A percentile compares a stretch with the other conserved stretches of the same genome.
These are phyloP conservation scores for Neostethus bicornis DNA, from an alignment of 2,797 vertebrate species.

Conservation along the genomic window DNA sequence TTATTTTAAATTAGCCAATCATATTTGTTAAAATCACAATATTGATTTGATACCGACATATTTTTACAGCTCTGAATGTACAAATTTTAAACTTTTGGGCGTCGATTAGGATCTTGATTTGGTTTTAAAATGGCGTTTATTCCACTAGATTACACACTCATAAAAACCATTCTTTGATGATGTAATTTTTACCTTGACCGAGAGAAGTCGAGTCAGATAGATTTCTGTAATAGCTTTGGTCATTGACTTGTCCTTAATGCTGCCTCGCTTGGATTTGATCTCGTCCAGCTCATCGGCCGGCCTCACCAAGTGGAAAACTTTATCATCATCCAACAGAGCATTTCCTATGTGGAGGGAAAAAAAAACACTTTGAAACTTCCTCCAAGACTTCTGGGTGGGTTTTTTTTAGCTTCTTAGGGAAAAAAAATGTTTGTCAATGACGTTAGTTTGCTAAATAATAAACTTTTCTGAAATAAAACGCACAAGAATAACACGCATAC, in stretches of 20 bases:
- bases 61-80: no score
- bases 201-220: constrained; percentile 96
- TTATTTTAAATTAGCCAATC: not conserved
- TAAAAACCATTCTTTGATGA: constrained; percentile 15
- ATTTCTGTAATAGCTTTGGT: constrained; percentile 99
- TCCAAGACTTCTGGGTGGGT: constrained; percentile 3
- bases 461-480: constrained; percentile 50
- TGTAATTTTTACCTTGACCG: constrained; percentile 88
- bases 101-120: no score
- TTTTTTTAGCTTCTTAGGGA: constrained; percentile 30
- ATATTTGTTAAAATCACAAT: no score
- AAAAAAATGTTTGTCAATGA: constrained; percentile 34
- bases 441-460: constrained; percentile 49
- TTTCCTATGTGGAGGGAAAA: constrained; percentile 76
- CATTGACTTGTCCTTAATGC: constrained; percentile 97
- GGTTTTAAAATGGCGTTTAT: no score
- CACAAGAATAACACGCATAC: constrained; percentile 47
- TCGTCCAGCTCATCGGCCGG: constrained; percentile 94
- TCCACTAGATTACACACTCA: constrained; percentile 2
- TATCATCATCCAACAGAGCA: constrained; percentile 95
- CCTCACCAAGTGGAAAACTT: constrained; percentile 94
- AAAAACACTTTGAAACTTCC: constrained; percentile 19
- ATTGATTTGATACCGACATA: no score
- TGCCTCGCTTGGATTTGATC: constrained; percentile 94
- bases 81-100: no score